Evolutionary conservation across 2,797 vertebrate species (phyloP).

Genomic region (Gallinago stenura): DNA sequence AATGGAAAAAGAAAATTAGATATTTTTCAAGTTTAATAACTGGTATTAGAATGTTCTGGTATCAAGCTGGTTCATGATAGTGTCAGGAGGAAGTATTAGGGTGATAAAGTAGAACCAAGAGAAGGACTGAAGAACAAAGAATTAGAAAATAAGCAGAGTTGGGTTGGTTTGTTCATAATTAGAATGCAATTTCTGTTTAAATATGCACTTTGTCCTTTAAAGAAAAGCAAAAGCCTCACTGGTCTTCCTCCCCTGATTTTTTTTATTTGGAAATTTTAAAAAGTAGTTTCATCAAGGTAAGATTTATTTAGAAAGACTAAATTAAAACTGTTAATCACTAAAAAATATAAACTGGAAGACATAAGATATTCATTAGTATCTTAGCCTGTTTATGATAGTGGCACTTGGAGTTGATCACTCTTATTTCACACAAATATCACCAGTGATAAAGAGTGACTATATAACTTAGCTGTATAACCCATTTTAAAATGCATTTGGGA

Average conservation of each 20-base stretch:
- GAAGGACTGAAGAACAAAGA: not conserved
- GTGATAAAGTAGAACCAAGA: not conserved
- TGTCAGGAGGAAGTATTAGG: not conserved
- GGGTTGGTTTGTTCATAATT: not conserved
- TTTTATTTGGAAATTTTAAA: not conserved
- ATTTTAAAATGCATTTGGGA: not conserved
- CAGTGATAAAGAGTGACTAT: not conserved
- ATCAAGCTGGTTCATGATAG: not conserved
- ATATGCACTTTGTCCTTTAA: not conserved
- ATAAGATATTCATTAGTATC: not conserved
- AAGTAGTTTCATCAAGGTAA: not conserved
- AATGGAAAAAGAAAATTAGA: not conserved
- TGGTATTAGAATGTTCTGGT: not conserved
- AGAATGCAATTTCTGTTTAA: not conserved
- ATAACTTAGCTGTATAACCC: not conserved
- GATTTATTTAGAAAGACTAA: not conserved
- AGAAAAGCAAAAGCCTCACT: not conserved
- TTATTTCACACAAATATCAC: not conserved
- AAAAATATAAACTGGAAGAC: not conserved
- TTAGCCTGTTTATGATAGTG: not conserved
- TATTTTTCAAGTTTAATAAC: not conserved
- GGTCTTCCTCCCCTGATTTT: not conserved
- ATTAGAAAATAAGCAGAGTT: not conserved
- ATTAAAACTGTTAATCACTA: not conserved
- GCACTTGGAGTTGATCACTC: not conserved